Conservation (phyloP, 2,113 vertebrate species). For the Amia ocellicauda region DNA sequence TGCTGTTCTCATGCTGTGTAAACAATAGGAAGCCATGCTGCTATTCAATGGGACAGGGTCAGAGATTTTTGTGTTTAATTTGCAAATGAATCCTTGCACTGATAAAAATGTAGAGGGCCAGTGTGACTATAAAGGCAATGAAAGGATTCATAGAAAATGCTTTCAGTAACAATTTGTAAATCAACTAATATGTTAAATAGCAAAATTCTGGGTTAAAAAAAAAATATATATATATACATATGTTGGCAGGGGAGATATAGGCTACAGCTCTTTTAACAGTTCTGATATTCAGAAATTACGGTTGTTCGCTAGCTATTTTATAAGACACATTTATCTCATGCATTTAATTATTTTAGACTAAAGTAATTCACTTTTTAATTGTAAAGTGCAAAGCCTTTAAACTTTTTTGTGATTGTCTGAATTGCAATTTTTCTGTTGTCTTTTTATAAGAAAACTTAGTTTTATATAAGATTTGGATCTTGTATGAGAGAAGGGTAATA, state of each 20-base stretch:
- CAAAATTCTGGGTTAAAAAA: slow-evolving; percentile 46
- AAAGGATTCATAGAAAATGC: slow-evolving; percentile 88
- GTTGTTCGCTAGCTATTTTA: too few species aligned
- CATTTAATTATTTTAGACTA: too few species aligned
- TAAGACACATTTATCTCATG: too few species aligned
- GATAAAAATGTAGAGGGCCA: slow-evolving; percentile 93
- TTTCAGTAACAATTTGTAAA: slow-evolving; percentile 84
- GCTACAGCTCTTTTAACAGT: slow-evolving; percentile 28
- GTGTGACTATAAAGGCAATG: slow-evolving; percentile 78
- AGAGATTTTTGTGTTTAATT: slow-evolving; percentile 95
- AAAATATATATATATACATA: too few species aligned
- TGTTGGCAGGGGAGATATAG: background rate
- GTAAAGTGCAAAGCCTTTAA: too few species aligned
- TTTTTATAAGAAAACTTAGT: too few species aligned
- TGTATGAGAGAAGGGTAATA: too few species aligned
- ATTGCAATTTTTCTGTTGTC: too few species aligned
- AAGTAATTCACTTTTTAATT: too few species aligned
- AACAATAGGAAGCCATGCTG: slow-evolving; percentile 99
- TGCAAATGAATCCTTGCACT: slow-evolving; percentile 93
- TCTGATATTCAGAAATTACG: too few species aligned
- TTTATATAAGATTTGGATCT: too few species aligned
- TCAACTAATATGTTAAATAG: slow-evolving; percentile 87
- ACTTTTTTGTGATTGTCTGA: too few species aligned
- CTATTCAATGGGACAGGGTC: slow-evolving; percentile 93
- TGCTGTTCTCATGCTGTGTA: slow-evolving; percentile 94